These are phyloP conservation scores for Neodiprion lecontei DNA, from an alignment of 1,140 invertebrate species.

Conservation along the genomic window DNA sequence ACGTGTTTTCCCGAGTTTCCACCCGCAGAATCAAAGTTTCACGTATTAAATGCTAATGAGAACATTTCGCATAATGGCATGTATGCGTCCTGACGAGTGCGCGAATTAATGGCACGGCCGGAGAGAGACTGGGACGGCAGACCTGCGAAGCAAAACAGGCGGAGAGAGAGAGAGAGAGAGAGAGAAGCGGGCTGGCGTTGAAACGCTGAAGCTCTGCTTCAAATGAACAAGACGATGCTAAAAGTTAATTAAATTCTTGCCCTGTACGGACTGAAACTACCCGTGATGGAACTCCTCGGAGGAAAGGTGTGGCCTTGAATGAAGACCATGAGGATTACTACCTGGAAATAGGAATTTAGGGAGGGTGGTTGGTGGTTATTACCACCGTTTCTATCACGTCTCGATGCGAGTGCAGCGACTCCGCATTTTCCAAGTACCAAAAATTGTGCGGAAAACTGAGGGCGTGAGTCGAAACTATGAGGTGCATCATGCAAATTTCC, in stretches of 20 bases:
- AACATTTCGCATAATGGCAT: slow-evolving; percentile 41
- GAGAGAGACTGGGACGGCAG: slow-evolving; percentile 23
- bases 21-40: slow-evolving; percentile 46
- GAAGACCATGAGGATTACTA: background rate
- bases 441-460: no score
- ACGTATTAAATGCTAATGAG: slow-evolving; percentile 51
- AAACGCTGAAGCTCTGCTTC: background rate
- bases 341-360: no score
- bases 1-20: background rate
- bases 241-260: background rate
- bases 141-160: slow-evolving; percentile 26
- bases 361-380: no score
- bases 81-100: slow-evolving; percentile 41
- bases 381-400: no score
- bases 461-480: no score
- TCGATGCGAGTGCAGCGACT: no score
- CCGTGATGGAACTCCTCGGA: no score
- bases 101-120: slow-evolving; percentile 39
- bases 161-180: slow-evolving; percentile 28
- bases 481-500: background rate
- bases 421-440: no score
- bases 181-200: slow-evolving; percentile 22
- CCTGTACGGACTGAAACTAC: no score
- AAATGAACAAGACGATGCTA: background rate
- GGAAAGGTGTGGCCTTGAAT: background rate